Conservation (phyloP, 2,797 vertebrate genomes). For the Notolabrus celidotus region DNA sequence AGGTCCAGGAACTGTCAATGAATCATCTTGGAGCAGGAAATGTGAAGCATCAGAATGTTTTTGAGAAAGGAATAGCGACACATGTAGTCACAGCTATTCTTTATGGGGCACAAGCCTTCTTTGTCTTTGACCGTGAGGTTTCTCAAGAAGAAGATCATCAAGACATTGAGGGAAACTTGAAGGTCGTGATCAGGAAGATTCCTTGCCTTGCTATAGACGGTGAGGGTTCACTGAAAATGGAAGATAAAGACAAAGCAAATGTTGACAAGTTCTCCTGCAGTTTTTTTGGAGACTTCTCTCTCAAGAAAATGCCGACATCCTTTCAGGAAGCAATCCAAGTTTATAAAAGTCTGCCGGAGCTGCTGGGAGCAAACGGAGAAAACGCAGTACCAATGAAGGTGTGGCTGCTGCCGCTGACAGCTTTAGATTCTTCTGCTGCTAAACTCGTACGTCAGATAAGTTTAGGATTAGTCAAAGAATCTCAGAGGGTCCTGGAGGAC, state of each 20-base stretch:
- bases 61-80: conserved; percentile 62
- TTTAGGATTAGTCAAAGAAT: conserved; percentile 31
- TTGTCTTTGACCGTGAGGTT: conserved; percentile 71
- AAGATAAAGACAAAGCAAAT: conserved; percentile 30
- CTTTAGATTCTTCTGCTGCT: conserved; percentile 56
- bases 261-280: conserved; percentile 67
- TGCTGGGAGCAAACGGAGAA: conserved; percentile 55
- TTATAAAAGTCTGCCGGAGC: conserved; percentile 59
- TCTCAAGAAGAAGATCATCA: conserved; percentile 53
- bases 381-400: conserved; percentile 63
- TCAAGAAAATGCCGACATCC: conserved; percentile 27
- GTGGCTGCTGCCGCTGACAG: conserved; percentile 74
- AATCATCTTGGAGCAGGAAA: conserved; percentile 59
- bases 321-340: conserved; percentile 60
- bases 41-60: conserved; percentile 40
- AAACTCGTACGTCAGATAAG: conserved; percentile 71
- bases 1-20: conserved; percentile 65
- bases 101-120: conserved; percentile 75
- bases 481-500: conserved; percentile 66
- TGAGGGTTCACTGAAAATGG: conserved; percentile 49
- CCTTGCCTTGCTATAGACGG: conserved; percentile 23
- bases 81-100: conserved; percentile 73
- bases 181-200: conserved; percentile 57
- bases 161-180: conserved; percentile 58
- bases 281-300: conserved; percentile 69